These are phyloP conservation scores for Caenorhabditis doughertyi DNA, from an alignment of 2,888 invertebrate species.

Conservation along the genomic window DNA sequence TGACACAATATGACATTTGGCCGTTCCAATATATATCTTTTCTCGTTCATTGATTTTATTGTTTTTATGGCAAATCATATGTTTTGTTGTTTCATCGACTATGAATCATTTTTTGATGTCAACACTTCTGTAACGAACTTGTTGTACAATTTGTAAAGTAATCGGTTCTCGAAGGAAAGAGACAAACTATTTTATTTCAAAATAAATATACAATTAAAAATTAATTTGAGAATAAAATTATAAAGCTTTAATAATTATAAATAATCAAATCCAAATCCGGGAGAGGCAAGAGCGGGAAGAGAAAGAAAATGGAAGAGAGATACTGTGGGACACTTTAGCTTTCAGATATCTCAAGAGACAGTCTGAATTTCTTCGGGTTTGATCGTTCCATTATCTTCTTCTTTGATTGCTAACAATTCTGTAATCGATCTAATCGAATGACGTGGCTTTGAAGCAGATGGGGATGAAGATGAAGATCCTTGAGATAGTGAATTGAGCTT, in stretches of 20 bases:
- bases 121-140: neutral
- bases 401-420: constrained; percentile 51
- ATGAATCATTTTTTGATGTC: constrained; percentile 8
- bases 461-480: constrained; percentile 1
- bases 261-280: constrained; percentile 27
- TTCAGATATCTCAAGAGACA: neutral
- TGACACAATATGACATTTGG: constrained; percentile 30
- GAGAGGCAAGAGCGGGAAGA: constrained; percentile 24
- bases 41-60: constrained; percentile 27
- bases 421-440: constrained; percentile 65
- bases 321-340: neutral
- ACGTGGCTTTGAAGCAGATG: constrained; percentile 37
- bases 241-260: neutral
- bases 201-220: neutral
- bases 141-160: no score
- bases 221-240: neutral
- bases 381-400: constrained; percentile 30
- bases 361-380: neutral
- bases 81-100: constrained; percentile 13
- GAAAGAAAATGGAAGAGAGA: constrained; percentile 13
- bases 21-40: constrained; percentile 19
- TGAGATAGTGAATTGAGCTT: constrained; percentile 6
- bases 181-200: neutral
- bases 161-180: no score
- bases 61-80: constrained; percentile 33